These are phyloP conservation scores for Gadopsis marmoratus DNA, from an alignment of 2,797 vertebrate genomes.

Conservation along the genomic window DNA sequence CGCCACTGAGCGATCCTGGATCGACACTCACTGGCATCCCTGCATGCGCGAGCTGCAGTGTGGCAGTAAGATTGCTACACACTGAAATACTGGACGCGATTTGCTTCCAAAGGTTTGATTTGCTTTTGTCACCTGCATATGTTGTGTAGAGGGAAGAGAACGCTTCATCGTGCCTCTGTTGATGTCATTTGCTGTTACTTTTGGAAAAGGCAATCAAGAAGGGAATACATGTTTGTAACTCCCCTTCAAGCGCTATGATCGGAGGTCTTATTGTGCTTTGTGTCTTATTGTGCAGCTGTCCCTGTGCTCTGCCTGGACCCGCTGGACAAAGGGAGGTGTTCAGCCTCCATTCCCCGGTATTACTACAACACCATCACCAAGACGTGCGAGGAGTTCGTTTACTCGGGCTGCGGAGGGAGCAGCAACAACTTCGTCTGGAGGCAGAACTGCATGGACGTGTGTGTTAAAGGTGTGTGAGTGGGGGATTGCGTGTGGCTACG, in stretches of 20 bases:
- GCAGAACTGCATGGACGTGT: conserved; percentile 86
- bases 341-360: conserved; percentile 90
- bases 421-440: conserved; percentile 91
- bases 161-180: not conserved
- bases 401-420: conserved; percentile 93
- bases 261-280: not conserved
- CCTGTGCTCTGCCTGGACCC: conserved; percentile 90
- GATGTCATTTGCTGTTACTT: too few relatives aligned
- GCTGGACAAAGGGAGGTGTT: conserved; percentile 90
- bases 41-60: not conserved
- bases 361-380: conserved; percentile 88
- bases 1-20: not conserved
- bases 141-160: not conserved
- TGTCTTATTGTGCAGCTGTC: conserved; percentile 72
- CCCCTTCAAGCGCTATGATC: not conserved
- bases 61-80: not conserved
- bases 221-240: not conserved
- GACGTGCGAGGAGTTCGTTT: conserved; percentile 89
- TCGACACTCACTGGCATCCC: not conserved
- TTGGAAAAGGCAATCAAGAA: too few relatives aligned
- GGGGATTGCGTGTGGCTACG: not conserved
- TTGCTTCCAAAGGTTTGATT: not conserved
- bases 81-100: not conserved
- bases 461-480: conserved; percentile 84
- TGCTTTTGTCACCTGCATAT: not conserved